Base-by-base conservation (phyloP, 2,113 vertebrate species). In the Percopsis transmontana region DNA sequence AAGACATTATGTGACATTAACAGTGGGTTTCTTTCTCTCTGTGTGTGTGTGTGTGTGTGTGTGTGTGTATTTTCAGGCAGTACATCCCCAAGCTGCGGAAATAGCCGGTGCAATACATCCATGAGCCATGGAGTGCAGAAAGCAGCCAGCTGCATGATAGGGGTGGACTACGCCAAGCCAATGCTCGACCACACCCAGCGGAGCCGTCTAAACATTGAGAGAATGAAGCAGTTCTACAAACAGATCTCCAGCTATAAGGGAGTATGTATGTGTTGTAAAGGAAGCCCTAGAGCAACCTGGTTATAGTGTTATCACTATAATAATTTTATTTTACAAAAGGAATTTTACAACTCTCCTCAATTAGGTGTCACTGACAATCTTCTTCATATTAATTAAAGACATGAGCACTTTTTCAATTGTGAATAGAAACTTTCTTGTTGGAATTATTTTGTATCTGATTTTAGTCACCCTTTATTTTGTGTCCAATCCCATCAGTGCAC, bases 141-240 rank as follows among this genome's bases (percentile, higher is more conserved):
- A 74, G 92, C 92, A 40, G 93, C 93, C 68, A 93, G 92, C 69
- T 95, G 94, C 66, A 72, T 95, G 80, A 88, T 94, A 1, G 94
- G 93, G 0, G 87, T 93, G 65, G 91, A 95, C 80, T 94, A 94
- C 70, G 93, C 93, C 10, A 92, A 88, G 70, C 94, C 94, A 75
- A 94, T 95, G 11, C 91, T 94, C 81, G 94, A 93, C 82, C 93
- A 95, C 0, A 91, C 93, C 0, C 93, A 94, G 79, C 91, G 92
- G 65, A 95, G 93, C 84, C 88, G 93, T 24, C 83, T 94, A 76
- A 94, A 95, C 82, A 94, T 94, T 0, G 93, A 95, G 68, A 91
- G 92, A n/a, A 94, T 95, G 93, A 95, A 95, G 81, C 94, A 94
- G 88, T 93, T 94, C 63, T 95, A 95, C 84, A 93, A 93, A 82